These are phyloP conservation scores for Mus pahari DNA, from an alignment of 2,113 vertebrate species.

Conservation along the genomic window DNA sequence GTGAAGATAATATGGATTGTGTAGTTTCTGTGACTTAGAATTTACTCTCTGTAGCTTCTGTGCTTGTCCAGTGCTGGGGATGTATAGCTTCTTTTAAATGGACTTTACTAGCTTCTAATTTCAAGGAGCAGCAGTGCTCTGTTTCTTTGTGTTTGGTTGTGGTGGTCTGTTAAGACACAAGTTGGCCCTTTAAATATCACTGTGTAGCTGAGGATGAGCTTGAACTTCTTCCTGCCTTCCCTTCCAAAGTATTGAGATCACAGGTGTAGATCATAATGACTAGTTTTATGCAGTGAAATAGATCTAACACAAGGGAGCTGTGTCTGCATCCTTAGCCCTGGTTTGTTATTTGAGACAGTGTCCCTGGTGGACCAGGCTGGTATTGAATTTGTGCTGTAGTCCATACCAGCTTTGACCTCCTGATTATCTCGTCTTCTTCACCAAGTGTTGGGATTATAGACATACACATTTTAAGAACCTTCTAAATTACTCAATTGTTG, in stretches of 20 bases:
- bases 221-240: neutral
- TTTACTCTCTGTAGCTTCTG: neutral
- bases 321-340: neutral
- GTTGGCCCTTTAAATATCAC: neutral
- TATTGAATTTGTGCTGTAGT: neutral
- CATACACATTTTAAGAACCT: neutral
- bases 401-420: neutral
- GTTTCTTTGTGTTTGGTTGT: neutral
- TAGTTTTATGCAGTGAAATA: neutral
- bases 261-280: neutral
- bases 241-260: neutral
- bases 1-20: neutral
- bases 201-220: neutral
- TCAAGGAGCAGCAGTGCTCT: neutral
- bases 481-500: neutral
- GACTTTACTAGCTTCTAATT: neutral
- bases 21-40: neutral
- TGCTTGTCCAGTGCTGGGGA: neutral
- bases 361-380: neutral
- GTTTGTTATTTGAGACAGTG: neutral
- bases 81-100: neutral
- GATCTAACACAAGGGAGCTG: neutral
- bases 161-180: neutral
- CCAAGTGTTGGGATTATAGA: neutral
- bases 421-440: neutral